Evolutionary conservation across 2,888 invertebrate genomes (phyloP).

Genomic region (Drosophila mercatorum): DNA sequence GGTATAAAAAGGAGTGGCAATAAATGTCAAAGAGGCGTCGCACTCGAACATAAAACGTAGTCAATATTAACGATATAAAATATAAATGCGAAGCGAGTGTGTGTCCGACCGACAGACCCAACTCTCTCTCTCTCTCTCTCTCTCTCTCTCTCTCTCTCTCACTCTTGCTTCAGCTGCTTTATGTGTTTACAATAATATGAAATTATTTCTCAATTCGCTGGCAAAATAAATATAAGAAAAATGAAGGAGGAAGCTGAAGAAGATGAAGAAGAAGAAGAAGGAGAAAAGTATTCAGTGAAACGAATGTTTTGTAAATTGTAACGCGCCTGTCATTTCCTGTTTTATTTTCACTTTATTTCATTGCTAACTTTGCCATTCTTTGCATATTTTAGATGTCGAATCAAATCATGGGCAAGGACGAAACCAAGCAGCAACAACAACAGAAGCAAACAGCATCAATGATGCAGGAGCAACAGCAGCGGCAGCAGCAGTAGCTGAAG

Average conservation of each 20-base stretch:
- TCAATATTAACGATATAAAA: slow-evolving; percentile 56
- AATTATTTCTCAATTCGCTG: slow-evolving; percentile 73
- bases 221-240: slow-evolving; percentile 6
- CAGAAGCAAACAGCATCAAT: slow-evolving; percentile 53
- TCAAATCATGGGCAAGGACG: slow-evolving; percentile 74
- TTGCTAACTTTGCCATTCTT: slow-evolving; percentile 67
- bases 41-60: slow-evolving; percentile 53
- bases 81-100: slow-evolving; percentile 44
- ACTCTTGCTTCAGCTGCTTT: slow-evolving; percentile 3
- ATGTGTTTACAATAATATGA: slow-evolving; percentile 66
- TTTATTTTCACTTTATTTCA: slow-evolving; percentile 73
- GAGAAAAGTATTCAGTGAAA: slow-evolving; percentile 27
- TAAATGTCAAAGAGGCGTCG: slow-evolving; percentile 66
- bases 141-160: neutral
- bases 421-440: slow-evolving; percentile 43
- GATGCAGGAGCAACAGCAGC: slow-evolving; percentile 43
- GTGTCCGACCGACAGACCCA: neutral
- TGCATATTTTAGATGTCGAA: slow-evolving; percentile 79
- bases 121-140: neutral
- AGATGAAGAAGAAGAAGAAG: slow-evolving; percentile 6
- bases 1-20: slow-evolving; percentile 55
- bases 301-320: slow-evolving; percentile 69
- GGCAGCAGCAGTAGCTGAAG: slow-evolving; percentile 9
- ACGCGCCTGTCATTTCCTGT: slow-evolving; percentile 76
- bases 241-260: neutral